Evolutionary conservation across 2,113 vertebrate genomes (phyloP).

Genomic region (Serinus canaria): DNA sequence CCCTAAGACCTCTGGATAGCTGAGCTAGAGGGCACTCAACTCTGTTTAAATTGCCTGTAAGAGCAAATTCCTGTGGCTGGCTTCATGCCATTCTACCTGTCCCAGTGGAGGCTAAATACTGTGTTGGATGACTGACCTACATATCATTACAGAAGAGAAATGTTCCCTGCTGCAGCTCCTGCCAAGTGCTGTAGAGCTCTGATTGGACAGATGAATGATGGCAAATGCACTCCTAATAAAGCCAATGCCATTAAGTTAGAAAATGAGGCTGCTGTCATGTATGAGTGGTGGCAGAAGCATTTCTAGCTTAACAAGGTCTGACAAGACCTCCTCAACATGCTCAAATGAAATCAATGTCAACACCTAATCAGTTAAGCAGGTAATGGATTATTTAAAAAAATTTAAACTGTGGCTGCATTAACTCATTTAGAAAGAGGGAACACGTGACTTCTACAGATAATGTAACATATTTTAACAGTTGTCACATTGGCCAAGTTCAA

Average conservation of each 20-base stretch:
- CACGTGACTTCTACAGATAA: neutral
- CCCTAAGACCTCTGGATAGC: neutral
- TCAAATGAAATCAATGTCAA: constrained; percentile 53
- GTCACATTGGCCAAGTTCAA: constrained; percentile 9
- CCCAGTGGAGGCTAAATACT: constrained; percentile 15
- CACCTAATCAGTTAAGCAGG: constrained; percentile 59
- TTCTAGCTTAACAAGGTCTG: constrained; percentile 57
- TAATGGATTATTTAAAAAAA: constrained; percentile 54
- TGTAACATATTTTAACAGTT: constrained; percentile 40
- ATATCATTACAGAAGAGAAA: constrained; percentile 53
- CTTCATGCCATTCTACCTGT: constrained; percentile 7
- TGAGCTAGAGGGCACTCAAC: neutral
- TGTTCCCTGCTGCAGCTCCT: constrained; percentile 16
- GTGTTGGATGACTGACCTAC: constrained; percentile 58
- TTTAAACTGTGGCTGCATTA: neutral
- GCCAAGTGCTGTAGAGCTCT: constrained; percentile 42
- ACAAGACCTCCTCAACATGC: constrained; percentile 44
- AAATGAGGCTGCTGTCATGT: constrained; percentile 59
- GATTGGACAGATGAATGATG: constrained; percentile 49
- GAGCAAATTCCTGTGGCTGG: neutral
- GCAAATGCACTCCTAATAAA: constrained; percentile 39
- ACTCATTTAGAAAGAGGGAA: constrained; percentile 24
- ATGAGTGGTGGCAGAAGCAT: constrained; percentile 47
- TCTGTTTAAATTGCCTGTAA: neutral
- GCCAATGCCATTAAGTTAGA: constrained; percentile 47